These are phyloP conservation scores for Paracentrotus lividus DNA, from an alignment of 53 echinoderm and acorn worm species.

Conservation along the genomic window DNA sequence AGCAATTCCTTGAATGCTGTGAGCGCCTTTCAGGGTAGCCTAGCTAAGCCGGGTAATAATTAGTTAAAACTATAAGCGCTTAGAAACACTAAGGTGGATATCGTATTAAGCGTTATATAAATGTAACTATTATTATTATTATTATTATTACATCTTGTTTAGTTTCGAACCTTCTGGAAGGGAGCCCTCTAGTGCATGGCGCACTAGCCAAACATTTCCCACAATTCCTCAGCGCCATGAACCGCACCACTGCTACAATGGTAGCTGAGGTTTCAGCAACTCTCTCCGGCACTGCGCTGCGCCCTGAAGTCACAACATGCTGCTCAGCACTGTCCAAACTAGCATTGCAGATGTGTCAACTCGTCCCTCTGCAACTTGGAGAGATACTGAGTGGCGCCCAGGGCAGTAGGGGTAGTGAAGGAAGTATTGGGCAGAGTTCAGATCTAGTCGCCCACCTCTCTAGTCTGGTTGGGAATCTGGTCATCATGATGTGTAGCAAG, in stretches of 20 bases:
- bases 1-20: no score
- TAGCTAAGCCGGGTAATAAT: no score
- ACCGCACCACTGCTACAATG: slow-evolving; percentile 8
- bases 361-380: slow-evolving; percentile 48
- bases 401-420: neutral
- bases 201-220: slow-evolving; percentile 71
- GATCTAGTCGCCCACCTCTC: slow-evolving; percentile 31
- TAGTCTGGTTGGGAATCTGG: slow-evolving; percentile 67
- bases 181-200: slow-evolving; percentile 63
- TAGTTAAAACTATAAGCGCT: no score
- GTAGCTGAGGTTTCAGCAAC: neutral
- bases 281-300: neutral
- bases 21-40: no score
- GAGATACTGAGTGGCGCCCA: slow-evolving; percentile 44
- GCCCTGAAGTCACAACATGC: neutral
- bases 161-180: slow-evolving; percentile 86
- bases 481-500: slow-evolving; percentile 75
- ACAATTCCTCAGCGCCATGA: slow-evolving; percentile 58
- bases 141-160: slow-evolving; percentile 29
- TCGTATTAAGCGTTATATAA: no score
- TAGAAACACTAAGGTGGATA: no score
- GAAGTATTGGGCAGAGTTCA: neutral
- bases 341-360: slow-evolving; percentile 74
- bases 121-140: no score
- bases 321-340: slow-evolving; percentile 46